Evolutionary conservation across 2,113 vertebrate genomes (phyloP).

Genomic region (Arvicanthis niloticus): DNA sequence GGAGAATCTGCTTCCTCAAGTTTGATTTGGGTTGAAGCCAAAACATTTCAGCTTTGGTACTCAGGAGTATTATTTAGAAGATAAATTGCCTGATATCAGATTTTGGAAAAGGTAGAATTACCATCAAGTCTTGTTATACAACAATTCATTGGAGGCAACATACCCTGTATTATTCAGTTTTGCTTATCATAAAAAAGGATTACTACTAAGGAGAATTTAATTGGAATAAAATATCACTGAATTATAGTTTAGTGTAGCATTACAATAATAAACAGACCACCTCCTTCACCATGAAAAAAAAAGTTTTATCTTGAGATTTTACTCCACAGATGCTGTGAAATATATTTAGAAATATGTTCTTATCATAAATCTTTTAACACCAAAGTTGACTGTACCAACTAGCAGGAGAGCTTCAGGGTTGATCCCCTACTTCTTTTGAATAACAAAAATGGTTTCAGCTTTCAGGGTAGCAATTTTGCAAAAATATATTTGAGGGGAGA

Average conservation of each 20-base stretch:
- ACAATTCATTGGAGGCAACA: slow-evolving; percentile 85
- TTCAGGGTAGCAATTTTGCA: slow-evolving; percentile 70
- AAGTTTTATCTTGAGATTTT: slow-evolving; percentile 69
- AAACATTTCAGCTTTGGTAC: slow-evolving; percentile 87
- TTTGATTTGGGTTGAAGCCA: slow-evolving; percentile 89
- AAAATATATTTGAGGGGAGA: slow-evolving; percentile 77
- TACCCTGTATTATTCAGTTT: slow-evolving; percentile 79
- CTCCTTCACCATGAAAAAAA: slow-evolving; percentile 60
- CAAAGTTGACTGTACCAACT: slow-evolving; percentile 74
- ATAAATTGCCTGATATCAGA: slow-evolving; percentile 88
- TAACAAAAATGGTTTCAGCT: slow-evolving; percentile 79
- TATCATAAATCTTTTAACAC: slow-evolving; percentile 73
- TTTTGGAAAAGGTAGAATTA: slow-evolving; percentile 88
- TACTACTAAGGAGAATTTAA: slow-evolving; percentile 81
- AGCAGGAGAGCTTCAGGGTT: slow-evolving; percentile 73
- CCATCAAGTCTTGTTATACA: slow-evolving; percentile 86
- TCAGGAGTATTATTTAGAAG: slow-evolving; percentile 88
- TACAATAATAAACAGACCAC: slow-evolving; percentile 76
- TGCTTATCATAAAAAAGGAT: slow-evolving; percentile 80
- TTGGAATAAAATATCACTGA: slow-evolving; percentile 84
- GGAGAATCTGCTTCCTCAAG: slow-evolving; percentile 87
- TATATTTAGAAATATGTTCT: slow-evolving; percentile 66
- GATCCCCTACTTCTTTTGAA: slow-evolving; percentile 81
- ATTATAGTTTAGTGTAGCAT: slow-evolving; percentile 78
- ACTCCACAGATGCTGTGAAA: slow-evolving; percentile 45